Evolutionary conservation across 2,797 vertebrate genomes (phyloP).

Genomic region (Cygnus olor): DNA sequence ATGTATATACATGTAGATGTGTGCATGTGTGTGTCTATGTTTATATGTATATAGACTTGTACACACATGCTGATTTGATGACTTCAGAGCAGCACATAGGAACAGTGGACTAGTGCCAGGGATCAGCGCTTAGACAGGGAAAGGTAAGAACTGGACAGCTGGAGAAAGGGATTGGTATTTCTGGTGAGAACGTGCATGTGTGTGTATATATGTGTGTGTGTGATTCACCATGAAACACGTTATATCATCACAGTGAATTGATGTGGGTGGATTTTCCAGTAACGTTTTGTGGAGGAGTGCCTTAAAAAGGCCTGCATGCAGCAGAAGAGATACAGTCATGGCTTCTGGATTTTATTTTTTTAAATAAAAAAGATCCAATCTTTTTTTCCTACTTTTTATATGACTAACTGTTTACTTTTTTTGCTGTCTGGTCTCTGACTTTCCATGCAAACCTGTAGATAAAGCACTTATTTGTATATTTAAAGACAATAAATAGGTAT

Average conservation of each 20-base stretch:
- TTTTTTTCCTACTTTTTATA: background rate
- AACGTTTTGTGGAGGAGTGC: background rate
- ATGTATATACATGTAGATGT: background rate
- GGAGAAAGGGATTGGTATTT: too few relatives aligned
- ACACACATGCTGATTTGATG: background rate
- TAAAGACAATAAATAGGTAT: background rate
- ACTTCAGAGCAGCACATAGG: background rate
- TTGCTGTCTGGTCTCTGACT: background rate
- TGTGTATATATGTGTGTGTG: too few relatives aligned
- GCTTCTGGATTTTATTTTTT: background rate
- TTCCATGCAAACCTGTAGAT: background rate
- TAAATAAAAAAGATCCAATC: rapidly evolving
- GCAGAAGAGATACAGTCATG: background rate
- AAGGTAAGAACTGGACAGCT: too few relatives aligned
- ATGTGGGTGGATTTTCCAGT: background rate
- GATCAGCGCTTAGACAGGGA: too few relatives aligned
- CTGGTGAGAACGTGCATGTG: too few relatives aligned
- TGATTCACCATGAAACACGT: too few relatives aligned
- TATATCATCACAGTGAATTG: background rate
- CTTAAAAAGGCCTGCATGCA: background rate
- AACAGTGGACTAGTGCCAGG: too few relatives aligned
- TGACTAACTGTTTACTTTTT: background rate
- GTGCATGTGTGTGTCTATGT: background rate
- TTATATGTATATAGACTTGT: too few relatives aligned
- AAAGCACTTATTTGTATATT: background rate